Conservation (phyloP, 2,113 vertebrate genomes). For the Lagenorhynchus albirostris region DNA sequence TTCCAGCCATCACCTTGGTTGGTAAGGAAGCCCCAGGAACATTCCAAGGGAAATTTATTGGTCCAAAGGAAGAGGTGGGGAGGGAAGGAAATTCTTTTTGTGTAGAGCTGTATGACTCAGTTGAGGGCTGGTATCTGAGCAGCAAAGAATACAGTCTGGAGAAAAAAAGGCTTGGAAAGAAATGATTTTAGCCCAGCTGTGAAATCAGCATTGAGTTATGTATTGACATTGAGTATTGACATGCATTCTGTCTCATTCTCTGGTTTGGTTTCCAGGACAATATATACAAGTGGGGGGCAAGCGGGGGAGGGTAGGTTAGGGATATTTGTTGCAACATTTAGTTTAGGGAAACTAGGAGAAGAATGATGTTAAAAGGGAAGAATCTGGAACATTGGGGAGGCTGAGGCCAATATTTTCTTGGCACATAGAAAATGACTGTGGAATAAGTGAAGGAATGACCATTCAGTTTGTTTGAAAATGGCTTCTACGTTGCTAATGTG, state of each 20-base stretch:
- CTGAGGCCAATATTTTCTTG: not conserved
- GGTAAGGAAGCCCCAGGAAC: conserved; percentile 12
- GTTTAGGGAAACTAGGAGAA: not conserved
- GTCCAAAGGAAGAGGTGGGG: not conserved
- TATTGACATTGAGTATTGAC: not conserved
- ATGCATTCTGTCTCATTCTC: not conserved
- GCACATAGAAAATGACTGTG: not conserved
- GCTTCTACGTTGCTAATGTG: not conserved
- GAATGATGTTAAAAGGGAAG: not conserved
- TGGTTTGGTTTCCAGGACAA: conserved; percentile 45
- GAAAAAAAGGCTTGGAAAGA: conserved; percentile 1
- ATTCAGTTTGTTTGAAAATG: not conserved
- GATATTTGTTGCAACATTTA: not conserved
- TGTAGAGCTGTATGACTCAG: not conserved
- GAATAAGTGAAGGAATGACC: not conserved
- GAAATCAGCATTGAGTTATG: conserved; percentile 6
- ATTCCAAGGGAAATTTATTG: conserved; percentile 53
- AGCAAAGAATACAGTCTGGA: conserved; percentile 35
- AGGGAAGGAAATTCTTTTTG: not conserved
- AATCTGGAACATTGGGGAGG: not conserved
- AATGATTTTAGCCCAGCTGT: not conserved
- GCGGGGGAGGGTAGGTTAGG: no score
- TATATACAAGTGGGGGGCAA: not conserved
- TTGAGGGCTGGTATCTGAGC: conserved; percentile 47
- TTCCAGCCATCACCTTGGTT: conserved; percentile 33